These are phyloP conservation scores for Porites divaricata DNA, from an alignment of 92 coral and sea anemone species.

Conservation along the genomic window DNA sequence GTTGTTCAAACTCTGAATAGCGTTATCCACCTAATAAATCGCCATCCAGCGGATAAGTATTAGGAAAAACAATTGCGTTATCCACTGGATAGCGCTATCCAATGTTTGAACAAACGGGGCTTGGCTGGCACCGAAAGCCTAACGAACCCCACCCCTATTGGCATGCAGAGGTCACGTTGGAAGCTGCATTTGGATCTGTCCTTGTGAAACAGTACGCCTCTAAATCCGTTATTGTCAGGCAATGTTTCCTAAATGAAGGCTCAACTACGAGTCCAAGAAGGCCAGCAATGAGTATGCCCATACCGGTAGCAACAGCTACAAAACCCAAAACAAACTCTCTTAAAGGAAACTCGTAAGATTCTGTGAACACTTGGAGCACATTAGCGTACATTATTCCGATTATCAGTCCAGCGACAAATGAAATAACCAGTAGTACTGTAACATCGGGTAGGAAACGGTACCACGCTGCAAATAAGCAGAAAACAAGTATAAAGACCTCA, in stretches of 20 bases:
- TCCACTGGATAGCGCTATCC: too few species aligned
- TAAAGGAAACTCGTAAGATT: conserved; percentile 47
- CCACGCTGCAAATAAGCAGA: conserved; percentile 63
- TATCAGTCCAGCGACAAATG: conserved; percentile 56
- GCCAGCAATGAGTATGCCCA: conserved; percentile 60
- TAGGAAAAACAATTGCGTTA: too few species aligned
- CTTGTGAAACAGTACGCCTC: conserved; percentile 58
- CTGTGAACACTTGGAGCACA: conserved; percentile 53
- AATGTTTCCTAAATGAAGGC: conserved; percentile 48
- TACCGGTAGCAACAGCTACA: conserved; percentile 62
- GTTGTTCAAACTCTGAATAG: too few species aligned
- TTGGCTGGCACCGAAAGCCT: background rate
- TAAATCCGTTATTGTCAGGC: conserved; percentile 45
- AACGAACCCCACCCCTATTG: background rate
- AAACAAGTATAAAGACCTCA: conserved; percentile 47
- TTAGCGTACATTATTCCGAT: conserved; percentile 62
- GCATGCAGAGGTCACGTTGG: conserved; percentile 19
- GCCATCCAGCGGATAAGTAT: too few species aligned
- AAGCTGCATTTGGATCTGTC: conserved; percentile 33
- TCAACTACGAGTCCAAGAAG: conserved; percentile 60
- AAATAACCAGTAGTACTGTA: conserved; percentile 15
- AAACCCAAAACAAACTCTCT: conserved; percentile 63
- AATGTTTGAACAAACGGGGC: too few species aligned
- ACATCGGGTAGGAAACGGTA: conserved; percentile 53
- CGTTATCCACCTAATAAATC: too few species aligned